These are phyloP conservation scores for Enteromius viviparus DNA, from an alignment of 2,797 vertebrate genomes.

Conservation along the genomic window DNA sequence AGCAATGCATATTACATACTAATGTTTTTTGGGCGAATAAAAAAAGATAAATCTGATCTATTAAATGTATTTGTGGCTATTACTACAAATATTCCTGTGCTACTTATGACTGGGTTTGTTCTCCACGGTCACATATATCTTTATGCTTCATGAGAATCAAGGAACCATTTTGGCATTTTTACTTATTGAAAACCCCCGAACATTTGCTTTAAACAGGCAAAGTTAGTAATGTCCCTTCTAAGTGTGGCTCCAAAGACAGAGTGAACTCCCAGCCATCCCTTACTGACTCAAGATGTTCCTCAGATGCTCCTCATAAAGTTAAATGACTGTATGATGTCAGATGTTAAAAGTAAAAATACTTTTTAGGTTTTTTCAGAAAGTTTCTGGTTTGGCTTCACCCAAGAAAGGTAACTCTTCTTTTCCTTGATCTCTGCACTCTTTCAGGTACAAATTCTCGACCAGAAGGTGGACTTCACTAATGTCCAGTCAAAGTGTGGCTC, in stretches of 20 bases:
- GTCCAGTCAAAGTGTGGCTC: conserved; percentile 91
- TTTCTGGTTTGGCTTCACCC: conserved; percentile 28
- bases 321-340: neutral
- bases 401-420: conserved; percentile 19
- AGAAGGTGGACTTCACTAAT: conserved; percentile 89
- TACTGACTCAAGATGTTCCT: conserved; percentile 6
- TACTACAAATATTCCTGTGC: no score
- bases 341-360: neutral
- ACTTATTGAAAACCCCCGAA: conserved; percentile 17
- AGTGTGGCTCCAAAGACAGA: conserved; percentile 95
- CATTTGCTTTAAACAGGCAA: conserved; percentile 73
- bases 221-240: conserved; percentile 88
- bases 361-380: neutral
- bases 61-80: no score
- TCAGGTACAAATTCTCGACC: conserved; percentile 90
- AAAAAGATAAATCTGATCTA: no score
- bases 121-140: no score
- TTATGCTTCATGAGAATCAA: neutral
- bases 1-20: no score
- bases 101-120: no score
- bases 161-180: neutral
- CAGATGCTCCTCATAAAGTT: neutral
- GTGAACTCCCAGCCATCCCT: conserved; percentile 69
- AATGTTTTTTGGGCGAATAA: no score
- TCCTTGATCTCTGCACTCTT: conserved; percentile 59